These are phyloP conservation scores for Berghia stephanieae DNA, from an alignment of 1,140 invertebrate genomes.

Conservation along the genomic window DNA sequence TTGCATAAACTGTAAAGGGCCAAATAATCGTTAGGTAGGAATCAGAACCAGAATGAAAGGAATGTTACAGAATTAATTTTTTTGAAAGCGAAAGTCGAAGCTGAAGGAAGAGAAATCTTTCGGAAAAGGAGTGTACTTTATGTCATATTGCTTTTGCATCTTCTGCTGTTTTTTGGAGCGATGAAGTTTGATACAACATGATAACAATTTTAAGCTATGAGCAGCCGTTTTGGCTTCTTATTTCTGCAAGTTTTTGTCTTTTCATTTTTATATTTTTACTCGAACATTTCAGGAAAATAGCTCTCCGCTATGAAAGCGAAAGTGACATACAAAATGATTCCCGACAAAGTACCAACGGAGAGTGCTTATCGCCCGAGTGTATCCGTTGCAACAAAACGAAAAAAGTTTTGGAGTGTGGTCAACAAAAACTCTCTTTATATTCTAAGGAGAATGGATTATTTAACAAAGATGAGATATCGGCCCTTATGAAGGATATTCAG, in stretches of 20 bases:
- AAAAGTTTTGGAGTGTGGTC: constrained; percentile 35
- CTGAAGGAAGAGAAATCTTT: too few relatives aligned
- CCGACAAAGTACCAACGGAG: background rate
- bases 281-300: constrained; percentile 20
- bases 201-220: constrained; percentile 11
- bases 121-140: too few relatives aligned
- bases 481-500: too few relatives aligned
- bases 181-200: constrained; percentile 13
- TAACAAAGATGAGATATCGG: too few relatives aligned
- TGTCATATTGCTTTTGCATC: too few relatives aligned
- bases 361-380: constrained; percentile 46
- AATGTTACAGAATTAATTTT: too few relatives aligned
- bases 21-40: too few relatives aligned
- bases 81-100: too few relatives aligned
- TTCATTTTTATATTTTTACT: constrained; percentile 21
- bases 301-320: background rate
- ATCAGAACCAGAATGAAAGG: too few relatives aligned
- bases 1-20: too few relatives aligned
- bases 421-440: constrained; percentile 24
- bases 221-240: too few relatives aligned
- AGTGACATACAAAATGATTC: background rate
- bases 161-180: too few relatives aligned
- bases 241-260: constrained; percentile 9
- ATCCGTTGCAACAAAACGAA: constrained; percentile 46
- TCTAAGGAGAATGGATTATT: background rate